phyloP scores from a whole-genome alignment of 2,888 invertebrate species.

The Anagyrus pseudococci region DNA sequence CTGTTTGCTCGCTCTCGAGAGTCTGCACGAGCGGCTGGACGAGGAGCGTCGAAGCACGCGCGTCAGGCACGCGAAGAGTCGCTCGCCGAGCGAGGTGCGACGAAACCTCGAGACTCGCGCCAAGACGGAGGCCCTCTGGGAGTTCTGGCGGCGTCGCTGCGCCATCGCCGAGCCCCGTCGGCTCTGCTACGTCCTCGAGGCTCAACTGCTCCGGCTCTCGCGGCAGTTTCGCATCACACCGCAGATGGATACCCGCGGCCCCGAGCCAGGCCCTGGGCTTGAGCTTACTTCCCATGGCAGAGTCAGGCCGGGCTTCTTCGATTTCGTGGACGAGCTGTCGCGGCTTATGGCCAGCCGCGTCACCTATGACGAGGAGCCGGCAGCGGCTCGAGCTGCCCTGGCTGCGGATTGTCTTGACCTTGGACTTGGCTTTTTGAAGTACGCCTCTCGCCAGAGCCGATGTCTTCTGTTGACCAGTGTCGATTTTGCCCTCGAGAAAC shows the following conservation, averaged over 20 bases:
- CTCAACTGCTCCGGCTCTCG: conserved; percentile 31
- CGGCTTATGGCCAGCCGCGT: conserved; percentile 37
- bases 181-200: conserved; percentile 30
- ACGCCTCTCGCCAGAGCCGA: conserved; percentile 22
- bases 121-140: conserved; percentile 19
- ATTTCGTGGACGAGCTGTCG: conserved; percentile 45
- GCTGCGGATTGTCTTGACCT: conserved; percentile 30
- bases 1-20: conserved; percentile 45
- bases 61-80: conserved; percentile 19
- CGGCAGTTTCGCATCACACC: conserved; percentile 13
- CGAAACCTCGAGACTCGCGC: conserved; percentile 18
- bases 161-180: conserved; percentile 3
- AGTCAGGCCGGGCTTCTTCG: conserved; percentile 48
- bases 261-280: not conserved
- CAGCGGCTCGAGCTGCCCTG: conserved; percentile 26
- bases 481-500: conserved; percentile 19
- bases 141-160: conserved; percentile 27
- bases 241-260: not conserved
- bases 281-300: conserved; percentile 31
- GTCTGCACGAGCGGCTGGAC: conserved; percentile 22
- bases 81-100: conserved; percentile 24
- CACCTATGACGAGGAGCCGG: conserved; percentile 16
- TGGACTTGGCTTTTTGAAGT: conserved; percentile 30
- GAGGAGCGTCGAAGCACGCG: conserved; percentile 20
- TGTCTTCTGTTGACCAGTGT: conserved; percentile 11